These are phyloP conservation scores for Zosterops pallidus DNA, from an alignment of 2,113 vertebrate genomes.

Conservation along the genomic window DNA sequence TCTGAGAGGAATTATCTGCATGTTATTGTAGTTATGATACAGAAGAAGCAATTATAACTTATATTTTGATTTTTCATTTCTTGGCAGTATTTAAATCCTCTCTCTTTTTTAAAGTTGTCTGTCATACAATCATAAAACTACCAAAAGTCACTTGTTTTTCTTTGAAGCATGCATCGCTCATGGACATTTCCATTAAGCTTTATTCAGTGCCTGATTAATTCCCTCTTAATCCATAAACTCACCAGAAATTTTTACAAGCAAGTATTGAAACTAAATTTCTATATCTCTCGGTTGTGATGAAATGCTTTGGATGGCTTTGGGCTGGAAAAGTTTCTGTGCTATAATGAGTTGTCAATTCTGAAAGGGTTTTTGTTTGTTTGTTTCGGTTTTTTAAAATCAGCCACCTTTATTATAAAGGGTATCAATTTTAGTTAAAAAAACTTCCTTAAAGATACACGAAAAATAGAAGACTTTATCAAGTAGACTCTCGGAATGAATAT, in stretches of 20 bases:
- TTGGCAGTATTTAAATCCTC: background rate
- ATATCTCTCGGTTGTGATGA: background rate
- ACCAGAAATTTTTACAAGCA: background rate
- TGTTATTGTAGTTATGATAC: background rate
- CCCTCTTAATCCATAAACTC: background rate
- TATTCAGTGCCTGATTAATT: background rate
- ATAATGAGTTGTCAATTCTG: background rate
- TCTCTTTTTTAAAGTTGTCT: background rate
- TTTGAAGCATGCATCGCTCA: background rate
- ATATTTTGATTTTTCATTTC: background rate
- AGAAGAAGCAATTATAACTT: background rate
- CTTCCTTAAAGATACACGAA: background rate
- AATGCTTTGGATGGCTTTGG: background rate
- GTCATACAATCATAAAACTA: background rate
- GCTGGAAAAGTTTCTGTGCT: background rate
- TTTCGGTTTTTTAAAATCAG: background rate
- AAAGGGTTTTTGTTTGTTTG: accelerated
- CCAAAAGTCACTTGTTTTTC: background rate
- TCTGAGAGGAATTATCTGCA: background rate
- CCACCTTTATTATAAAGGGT: background rate
- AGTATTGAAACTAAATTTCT: background rate
- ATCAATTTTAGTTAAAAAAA: background rate
- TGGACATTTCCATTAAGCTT: background rate
- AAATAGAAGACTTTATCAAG: background rate
- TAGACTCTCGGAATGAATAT: background rate